Evolutionary conservation across 2,113 vertebrate species (phyloP), one percentile per base, ranked within the genome.

Genomic region (Otocyon megalotis): DNA sequence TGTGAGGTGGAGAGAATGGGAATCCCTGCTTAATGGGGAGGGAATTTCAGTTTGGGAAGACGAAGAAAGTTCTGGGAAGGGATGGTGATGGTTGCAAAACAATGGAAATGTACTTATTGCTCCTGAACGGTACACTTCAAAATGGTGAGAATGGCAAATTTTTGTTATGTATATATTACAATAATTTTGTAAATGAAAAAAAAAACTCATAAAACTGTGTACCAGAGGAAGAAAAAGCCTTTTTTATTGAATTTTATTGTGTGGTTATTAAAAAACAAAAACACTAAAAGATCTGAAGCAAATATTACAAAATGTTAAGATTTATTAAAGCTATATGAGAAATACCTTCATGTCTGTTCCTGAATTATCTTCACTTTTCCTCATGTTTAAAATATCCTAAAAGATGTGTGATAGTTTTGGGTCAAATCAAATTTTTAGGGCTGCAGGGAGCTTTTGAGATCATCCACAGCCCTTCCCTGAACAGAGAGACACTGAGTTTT

Each of bases 401-500:
- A 43, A 94, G 62, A 35, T 83, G 65, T 80, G 72, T 48, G 85
- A 71, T 30, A 71, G 24, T 24, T 71, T 63, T 15, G 43, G 35
- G 19, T 50, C 56, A 19, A 71, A 92, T 87, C 17, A 76, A 62
- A 62, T 53, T 35, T 67, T 89, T 65, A 58, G 65, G 69, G 17
- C 48, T 81, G 2, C 43, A 35, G 22, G 76, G 79, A 93, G 60
- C 54, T 77, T 92, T 50, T 90, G 67, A 92, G 54, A 92, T 72
- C 3, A 65, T 65, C 50, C 35, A 54, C 37, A 79, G 77, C 90
- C 28, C 14, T 63, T 54, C 60, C 26, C 84, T 86, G 53, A 69
- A 82, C 26, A 62, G 35, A 86, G 30, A n/a, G n/a, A 90, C 94
- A 19, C 19, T 53, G 90, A 93, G 54, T 50, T 65, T 90, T 87